phyloP scores from a whole-genome alignment of 64 coral and sea anemone species.

The Cladopsammia gracilis region DNA sequence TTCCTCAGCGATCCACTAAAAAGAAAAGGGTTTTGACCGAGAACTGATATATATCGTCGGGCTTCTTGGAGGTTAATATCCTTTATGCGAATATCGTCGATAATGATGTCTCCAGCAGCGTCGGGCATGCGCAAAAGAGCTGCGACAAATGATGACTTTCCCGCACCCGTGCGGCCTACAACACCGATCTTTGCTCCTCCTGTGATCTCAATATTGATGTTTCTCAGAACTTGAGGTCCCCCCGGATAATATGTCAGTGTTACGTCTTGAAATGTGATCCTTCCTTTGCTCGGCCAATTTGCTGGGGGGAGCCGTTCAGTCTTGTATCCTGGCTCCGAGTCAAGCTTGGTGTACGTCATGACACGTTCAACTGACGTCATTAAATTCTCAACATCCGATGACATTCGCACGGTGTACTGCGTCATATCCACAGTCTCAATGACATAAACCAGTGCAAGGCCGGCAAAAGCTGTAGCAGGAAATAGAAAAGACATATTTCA shows the following conservation, averaged over 20 bases:
- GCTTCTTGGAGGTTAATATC: too few species aligned
- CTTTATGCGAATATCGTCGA: too few species aligned
- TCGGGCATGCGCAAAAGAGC: too few species aligned
- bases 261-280: conserved; percentile 3
- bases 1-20: too few species aligned
- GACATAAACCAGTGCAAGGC: conserved; percentile 18
- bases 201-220: not conserved
- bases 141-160: too few species aligned
- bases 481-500: too few species aligned
- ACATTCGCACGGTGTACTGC: not conserved
- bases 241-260: conserved; percentile 5
- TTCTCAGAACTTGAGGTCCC: conserved; percentile 31
- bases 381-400: not conserved
- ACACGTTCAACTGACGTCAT: conserved; percentile 60
- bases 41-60: too few species aligned
- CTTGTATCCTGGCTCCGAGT: conserved; percentile 32
- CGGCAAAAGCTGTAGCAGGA: not conserved
- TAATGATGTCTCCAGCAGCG: too few species aligned
- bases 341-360: conserved; percentile 28
- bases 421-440: not conserved
- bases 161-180: too few species aligned
- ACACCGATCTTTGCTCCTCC: too few species aligned
- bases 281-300: conserved; percentile 38
- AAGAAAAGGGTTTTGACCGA: too few species aligned
- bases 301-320: not conserved